Conservation (phyloP, 1,140 invertebrate species). For the Panulirus ornatus region DNA sequence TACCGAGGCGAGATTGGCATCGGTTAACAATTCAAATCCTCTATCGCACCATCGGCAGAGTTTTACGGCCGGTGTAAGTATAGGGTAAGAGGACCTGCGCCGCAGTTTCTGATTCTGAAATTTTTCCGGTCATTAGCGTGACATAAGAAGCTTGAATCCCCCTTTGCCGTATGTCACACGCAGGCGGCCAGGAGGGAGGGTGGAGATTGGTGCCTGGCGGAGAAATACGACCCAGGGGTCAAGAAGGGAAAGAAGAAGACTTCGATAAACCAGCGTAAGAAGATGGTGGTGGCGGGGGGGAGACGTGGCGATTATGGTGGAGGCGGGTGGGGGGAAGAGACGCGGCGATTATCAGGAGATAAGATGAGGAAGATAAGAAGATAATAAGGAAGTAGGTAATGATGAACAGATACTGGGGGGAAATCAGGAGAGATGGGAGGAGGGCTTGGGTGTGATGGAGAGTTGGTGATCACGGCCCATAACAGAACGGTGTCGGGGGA, state of each 20-base stretch:
- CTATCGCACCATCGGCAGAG: background rate
- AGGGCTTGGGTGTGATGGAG: background rate
- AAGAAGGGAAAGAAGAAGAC: too few species aligned
- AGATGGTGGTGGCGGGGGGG: too few species aligned
- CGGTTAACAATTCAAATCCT: too few species aligned
- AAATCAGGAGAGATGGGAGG: background rate
- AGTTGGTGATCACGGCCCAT: background rate
- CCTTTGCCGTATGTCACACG: background rate
- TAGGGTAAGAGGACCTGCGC: background rate
- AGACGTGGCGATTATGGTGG: too few species aligned
- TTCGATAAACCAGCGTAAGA: too few species aligned
- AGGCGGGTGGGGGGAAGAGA: background rate
- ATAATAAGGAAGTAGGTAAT: conserved; percentile 9
- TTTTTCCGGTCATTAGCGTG: conserved; percentile 9
- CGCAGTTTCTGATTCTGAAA: conserved; percentile 5
- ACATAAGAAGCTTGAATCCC: background rate
- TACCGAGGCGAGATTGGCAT: background rate
- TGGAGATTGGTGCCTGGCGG: background rate
- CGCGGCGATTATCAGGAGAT: background rate
- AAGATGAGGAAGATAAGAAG: background rate
- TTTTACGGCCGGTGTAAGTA: conserved; percentile 2
- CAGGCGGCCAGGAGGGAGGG: background rate
- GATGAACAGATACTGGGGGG: background rate
- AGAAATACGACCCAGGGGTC: too few species aligned
- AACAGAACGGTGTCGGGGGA: background rate